Conservation (phyloP, 2,888 invertebrate genomes). For the Quadroppia sp. region DNA sequence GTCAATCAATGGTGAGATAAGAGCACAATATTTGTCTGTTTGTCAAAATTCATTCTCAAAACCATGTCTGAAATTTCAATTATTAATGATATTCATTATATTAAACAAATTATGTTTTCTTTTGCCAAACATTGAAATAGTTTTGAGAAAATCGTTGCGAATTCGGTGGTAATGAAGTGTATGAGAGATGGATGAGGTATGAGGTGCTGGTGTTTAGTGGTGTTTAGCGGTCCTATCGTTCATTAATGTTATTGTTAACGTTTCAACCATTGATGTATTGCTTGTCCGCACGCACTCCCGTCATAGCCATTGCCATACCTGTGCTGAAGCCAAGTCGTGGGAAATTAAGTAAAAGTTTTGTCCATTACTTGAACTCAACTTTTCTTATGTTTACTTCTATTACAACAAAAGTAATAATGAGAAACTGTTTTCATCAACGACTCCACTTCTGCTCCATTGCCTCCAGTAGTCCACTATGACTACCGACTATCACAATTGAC, state of each 20-base stretch:
- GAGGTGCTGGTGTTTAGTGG: conserved; percentile 16
- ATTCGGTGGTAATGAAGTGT: conserved; percentile 4
- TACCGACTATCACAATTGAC: conserved; percentile 31
- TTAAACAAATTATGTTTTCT: conserved; percentile 1
- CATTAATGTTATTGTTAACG: conserved; percentile 18
- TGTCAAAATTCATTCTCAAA: background rate
- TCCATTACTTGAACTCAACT: conserved; percentile 13
- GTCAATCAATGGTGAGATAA: conserved; percentile 9
- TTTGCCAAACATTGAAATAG: background rate
- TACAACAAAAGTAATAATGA: conserved; percentile 9
- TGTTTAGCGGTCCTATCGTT: conserved; percentile 13
- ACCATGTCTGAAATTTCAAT: background rate
- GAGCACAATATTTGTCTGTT: background rate
- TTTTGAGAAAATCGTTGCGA: background rate
- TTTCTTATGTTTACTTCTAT: background rate
- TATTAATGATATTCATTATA: background rate
- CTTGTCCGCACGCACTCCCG: conserved; percentile 21
- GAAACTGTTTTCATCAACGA: conserved; percentile 10
- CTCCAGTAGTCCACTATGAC: conserved; percentile 12
- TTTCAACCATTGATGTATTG: conserved; percentile 21
- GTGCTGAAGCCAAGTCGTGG: background rate
- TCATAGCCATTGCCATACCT: background rate
- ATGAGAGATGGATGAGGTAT: conserved; percentile 22
- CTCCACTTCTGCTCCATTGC: background rate
- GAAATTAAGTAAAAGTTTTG: conserved; percentile 22